Conservation (phyloP, 1,140 invertebrate species). For the Drosophila chauvacae region DNA sequence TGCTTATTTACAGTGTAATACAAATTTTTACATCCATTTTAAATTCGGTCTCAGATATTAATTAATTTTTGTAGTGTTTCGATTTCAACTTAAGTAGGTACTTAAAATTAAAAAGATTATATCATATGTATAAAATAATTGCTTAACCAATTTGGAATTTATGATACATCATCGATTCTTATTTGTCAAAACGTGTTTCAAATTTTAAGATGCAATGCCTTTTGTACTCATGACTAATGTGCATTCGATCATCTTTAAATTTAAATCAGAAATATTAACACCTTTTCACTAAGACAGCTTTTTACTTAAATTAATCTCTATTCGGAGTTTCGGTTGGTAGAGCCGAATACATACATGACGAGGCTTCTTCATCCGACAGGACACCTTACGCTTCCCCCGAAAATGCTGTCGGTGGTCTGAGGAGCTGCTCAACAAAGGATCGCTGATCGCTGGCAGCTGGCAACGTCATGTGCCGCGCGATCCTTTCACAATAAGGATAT, state of each 20-base stretch:
- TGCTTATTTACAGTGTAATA: background rate
- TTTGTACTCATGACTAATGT: background rate
- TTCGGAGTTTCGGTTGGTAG: background rate
- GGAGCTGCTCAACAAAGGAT: constrained; percentile 30
- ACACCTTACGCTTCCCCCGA: constrained; percentile 15
- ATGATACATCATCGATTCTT: background rate
- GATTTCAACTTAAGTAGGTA: background rate
- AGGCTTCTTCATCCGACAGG: constrained; percentile 1
- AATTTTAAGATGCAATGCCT: background rate
- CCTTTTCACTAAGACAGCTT: background rate
- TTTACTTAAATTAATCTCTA: constrained; percentile 1
- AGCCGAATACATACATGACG: background rate
- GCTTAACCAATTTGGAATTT: background rate
- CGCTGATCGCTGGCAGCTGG: constrained; percentile 24
- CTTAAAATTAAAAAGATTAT: background rate
- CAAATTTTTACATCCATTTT: background rate
- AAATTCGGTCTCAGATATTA: background rate
- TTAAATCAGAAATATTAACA: background rate
- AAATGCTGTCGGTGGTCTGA: constrained; percentile 3
- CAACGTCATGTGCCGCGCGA: constrained; percentile 51
- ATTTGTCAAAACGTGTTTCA: constrained; percentile 10
- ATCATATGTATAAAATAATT: background rate
- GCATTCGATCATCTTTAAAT: background rate
- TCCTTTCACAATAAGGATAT: constrained; percentile 57
- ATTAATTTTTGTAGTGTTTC: background rate